Conservation (phyloP, 2,888 invertebrate species). For the Mesoligia furuncula region DNA sequence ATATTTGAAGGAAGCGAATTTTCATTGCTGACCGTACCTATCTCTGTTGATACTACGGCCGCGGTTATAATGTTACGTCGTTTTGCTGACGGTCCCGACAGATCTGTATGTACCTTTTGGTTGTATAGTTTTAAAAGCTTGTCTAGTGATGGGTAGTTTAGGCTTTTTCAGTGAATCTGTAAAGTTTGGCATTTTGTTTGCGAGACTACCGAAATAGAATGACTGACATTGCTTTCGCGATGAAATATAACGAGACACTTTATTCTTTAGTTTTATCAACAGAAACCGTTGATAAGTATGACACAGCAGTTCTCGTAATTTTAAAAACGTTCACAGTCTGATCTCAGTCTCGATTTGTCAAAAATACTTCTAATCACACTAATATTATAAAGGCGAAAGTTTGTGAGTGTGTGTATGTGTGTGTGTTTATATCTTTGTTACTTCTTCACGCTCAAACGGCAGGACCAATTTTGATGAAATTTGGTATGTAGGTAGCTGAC, state of each 20-base stretch:
- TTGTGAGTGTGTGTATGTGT: no score
- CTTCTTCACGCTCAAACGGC: no score
- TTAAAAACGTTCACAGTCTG: not conserved
- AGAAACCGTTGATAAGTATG: not conserved
- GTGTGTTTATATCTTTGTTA: no score
- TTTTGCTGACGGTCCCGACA: slow-evolving; percentile 34
- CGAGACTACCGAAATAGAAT: not conserved
- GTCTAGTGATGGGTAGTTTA: slow-evolving; percentile 27
- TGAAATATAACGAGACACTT: not conserved
- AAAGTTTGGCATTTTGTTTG: slow-evolving; percentile 28
- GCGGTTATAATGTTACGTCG: slow-evolving; percentile 55
- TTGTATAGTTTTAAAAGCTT: slow-evolving; percentile 44
- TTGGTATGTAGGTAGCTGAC: no score
- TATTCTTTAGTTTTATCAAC: not conserved
- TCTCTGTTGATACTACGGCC: slow-evolving; percentile 60
- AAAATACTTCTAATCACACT: not conserved
- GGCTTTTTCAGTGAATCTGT: slow-evolving; percentile 10
- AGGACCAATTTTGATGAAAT: no score
- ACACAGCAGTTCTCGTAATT: not conserved
- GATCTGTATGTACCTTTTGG: slow-evolving; percentile 37
- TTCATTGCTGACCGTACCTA: slow-evolving; percentile 71
- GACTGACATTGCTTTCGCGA: not conserved
- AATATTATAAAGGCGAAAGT: no score
- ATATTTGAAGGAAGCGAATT: slow-evolving; percentile 79
- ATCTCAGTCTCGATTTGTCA: not conserved